Evolutionary conservation across 2,113 vertebrate genomes (phyloP).

Genomic region (Eulemur rufifrons): DNA sequence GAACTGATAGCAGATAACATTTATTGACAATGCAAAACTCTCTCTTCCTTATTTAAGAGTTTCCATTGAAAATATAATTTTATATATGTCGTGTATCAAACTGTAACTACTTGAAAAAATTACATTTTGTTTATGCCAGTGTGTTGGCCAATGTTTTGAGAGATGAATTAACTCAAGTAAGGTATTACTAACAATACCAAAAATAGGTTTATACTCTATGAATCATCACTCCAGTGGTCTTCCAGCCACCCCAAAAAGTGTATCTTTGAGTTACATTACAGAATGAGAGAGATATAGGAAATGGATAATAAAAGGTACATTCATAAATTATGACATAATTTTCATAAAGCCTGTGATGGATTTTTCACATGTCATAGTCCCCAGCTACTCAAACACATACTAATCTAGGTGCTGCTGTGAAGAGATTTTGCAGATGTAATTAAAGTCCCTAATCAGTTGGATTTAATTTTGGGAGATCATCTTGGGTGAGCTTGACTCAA

Average conservation of each 20-base stretch:
- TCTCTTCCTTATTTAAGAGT: background rate
- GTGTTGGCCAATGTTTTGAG: background rate
- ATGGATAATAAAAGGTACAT: no score
- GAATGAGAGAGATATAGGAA: no score
- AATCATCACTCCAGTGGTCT: background rate
- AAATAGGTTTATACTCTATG: background rate
- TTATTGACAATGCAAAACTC: background rate
- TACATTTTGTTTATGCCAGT: background rate
- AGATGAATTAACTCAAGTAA: background rate
- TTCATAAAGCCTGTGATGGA: no score
- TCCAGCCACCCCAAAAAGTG: no score
- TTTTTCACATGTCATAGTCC: no score
- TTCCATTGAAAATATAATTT: background rate
- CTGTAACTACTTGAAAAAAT: background rate
- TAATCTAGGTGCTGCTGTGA: no score
- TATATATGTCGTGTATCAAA: background rate
- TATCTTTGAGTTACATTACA: no score
- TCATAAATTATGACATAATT: no score
- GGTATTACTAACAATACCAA: background rate
- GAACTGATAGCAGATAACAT: background rate
- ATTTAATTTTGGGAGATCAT: background rate
- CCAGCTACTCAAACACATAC: no score
- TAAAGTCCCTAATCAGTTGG: background rate
- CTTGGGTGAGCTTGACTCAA: background rate
- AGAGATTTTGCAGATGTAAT: background rate